These are phyloP conservation scores for Seira sanloemensis DNA, from an alignment of 2,888 invertebrate species.

Conservation along the genomic window DNA sequence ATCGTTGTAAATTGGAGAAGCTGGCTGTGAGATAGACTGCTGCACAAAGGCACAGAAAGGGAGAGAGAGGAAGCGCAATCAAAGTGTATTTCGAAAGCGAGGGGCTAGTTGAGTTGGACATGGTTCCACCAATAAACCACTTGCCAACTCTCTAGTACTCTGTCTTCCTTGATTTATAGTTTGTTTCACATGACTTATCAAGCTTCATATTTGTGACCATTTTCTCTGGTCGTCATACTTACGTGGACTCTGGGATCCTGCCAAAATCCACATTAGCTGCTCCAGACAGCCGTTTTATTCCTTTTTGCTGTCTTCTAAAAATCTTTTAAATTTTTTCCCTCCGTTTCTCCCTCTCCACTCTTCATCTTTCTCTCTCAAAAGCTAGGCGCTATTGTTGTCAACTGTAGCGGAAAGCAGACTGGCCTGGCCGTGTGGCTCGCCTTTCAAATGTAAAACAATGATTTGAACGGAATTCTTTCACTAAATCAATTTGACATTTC, in stretches of 20 bases:
- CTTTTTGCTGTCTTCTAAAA: neutral
- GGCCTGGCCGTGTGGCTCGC: neutral
- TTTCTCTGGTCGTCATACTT: conserved; percentile 32
- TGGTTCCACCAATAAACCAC: conserved; percentile 54
- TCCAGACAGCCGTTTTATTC: conserved; percentile 3
- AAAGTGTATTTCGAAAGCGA: neutral
- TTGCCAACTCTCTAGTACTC: conserved; percentile 53
- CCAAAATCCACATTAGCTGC: conserved; percentile 60
- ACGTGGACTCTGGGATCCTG: conserved; percentile 26
- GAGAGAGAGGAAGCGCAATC: neutral
- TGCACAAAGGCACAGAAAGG: neutral
- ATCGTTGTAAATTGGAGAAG: too few relatives aligned
- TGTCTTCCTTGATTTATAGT: conserved; percentile 63
- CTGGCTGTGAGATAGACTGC: neutral
- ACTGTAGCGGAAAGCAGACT: conserved; percentile 4
- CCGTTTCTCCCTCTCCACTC: neutral
- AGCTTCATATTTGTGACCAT: conserved; percentile 65
- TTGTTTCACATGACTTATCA: conserved; percentile 65
- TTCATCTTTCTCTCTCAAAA: neutral
- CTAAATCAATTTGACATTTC: conserved; percentile 1
- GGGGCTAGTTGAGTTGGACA: conserved; percentile 31
- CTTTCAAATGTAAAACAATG: conserved; percentile 34
- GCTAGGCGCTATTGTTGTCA: neutral
- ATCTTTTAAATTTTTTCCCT: neutral
- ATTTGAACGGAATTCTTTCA: conserved; percentile 18